Percentiles rank a stretch among this genome's conserved stretches.
Evolutionary conservation across 1,140 invertebrate species (phyloP).

Genomic region (Eupeodes corollae): DNA sequence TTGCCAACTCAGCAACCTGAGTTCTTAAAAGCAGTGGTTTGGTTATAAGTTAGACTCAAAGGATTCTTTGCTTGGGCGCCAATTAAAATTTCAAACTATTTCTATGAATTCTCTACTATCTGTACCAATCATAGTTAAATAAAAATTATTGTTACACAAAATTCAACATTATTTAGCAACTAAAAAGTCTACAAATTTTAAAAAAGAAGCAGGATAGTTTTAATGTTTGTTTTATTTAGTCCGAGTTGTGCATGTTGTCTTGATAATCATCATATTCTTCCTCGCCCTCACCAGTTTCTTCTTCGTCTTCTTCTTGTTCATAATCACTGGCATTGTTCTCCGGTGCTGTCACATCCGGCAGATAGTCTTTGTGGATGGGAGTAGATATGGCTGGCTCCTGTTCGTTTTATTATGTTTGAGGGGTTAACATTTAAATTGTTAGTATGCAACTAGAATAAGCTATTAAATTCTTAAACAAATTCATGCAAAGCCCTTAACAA

Average conservation of each 20-base stretch:
- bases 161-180: too few species aligned
- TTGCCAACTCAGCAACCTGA: too few species aligned
- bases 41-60: too few species aligned
- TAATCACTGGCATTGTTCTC: constrained; percentile 35
- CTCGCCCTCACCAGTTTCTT: constrained; percentile 32
- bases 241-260: constrained; percentile 37
- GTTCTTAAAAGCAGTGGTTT: too few species aligned
- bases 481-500: too few species aligned
- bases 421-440: background rate
- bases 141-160: too few species aligned
- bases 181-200: too few species aligned
- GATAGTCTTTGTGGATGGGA: constrained; percentile 36
- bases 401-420: constrained; percentile 10
- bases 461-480: background rate
- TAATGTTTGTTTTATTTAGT: constrained; percentile 18
- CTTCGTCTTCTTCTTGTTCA: constrained; percentile 36
- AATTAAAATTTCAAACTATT: too few species aligned
- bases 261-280: constrained; percentile 39
- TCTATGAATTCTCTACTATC: too few species aligned
- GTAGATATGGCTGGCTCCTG: constrained; percentile 36
- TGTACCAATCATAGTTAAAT: too few species aligned
- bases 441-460: background rate
- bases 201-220: background rate
- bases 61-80: too few species aligned
- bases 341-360: constrained; percentile 35